These are phyloP conservation scores for Tetraneura akinire DNA, from an alignment of 1,140 invertebrate genomes.

Conservation along the genomic window DNA sequence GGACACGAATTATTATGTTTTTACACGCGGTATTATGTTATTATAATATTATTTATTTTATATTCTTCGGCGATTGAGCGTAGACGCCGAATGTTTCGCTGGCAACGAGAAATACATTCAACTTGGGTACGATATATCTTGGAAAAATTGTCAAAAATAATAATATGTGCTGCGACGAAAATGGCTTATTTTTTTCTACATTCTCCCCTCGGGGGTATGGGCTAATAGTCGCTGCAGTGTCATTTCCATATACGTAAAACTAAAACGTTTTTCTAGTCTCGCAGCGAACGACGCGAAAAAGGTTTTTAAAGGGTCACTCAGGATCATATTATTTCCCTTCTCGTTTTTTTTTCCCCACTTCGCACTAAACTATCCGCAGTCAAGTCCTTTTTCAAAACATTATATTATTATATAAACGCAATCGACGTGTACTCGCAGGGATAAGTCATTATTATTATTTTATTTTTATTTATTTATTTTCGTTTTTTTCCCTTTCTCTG, in stretches of 20 bases:
- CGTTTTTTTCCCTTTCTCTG: not conserved
- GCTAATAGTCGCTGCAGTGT: not conserved
- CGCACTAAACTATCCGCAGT: too few species aligned
- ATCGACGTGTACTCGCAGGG: not conserved
- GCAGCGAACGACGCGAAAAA: conserved; percentile 33
- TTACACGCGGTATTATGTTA: too few species aligned
- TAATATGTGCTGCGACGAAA: not conserved
- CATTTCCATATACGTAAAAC: conserved; percentile 41
- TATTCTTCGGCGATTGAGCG: too few species aligned
- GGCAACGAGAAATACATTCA: not conserved
- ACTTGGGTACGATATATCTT: not conserved
- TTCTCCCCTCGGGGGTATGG: not conserved
- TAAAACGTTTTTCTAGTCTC: conserved; percentile 50
- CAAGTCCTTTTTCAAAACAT: conserved; percentile 5
- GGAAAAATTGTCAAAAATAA: not conserved
- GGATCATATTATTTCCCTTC: conserved; percentile 12
- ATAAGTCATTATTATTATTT: conserved; percentile 13
- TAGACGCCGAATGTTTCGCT: too few species aligned
- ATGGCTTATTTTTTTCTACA: not conserved
- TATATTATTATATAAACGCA: not conserved
- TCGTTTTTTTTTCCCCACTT: not conserved
- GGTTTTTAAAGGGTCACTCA: conserved; percentile 46
- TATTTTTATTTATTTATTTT: not conserved
- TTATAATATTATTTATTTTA: too few species aligned
- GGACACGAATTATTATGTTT: too few species aligned